Evolutionary conservation across 2,888 invertebrate genomes (phyloP), one percentile per base, ranked within the genome.

Genomic region (Mycalesis mineus): DNA sequence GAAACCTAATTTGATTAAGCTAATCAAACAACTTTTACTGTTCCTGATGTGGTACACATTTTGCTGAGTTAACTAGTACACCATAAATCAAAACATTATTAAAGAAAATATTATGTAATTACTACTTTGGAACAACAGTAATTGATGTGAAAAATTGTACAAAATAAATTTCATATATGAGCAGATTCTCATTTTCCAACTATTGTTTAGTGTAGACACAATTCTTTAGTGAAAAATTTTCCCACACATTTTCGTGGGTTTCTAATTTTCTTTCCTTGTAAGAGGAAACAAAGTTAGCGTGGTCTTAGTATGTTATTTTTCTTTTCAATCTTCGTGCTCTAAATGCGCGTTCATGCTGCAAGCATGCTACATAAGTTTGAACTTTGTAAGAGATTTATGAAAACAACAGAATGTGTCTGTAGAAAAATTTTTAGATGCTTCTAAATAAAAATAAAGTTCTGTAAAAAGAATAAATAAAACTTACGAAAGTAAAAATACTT

Each of bases 231-330:
- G 36, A 9, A 49, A 49, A 49, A 29, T 49, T 50, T 45, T 50
- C 29, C 31, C 33, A 37, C 50, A 48, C 29, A 40, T 52, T 57
- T 51, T 53, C 22, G 41, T 54, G 36, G 6, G 50, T 40, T 47
- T 51, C 57, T 60, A 57, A 60, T 60, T 60, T 45, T 50, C 53
- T 56, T 54, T 51, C 53, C 50, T 53, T 49, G 37, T 54, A 42
- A 57, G 45, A 54, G 50, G 22, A 57, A 60, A 56, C 56, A 48
- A 49, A 39, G 44, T 54, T 50, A 57, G 33, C 36, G 9, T 41
- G 22, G 53, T 60, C 57, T 41, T 14, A 7, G 40, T 29, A 9
- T 40, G 39, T 15, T 50, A 51, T 51, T 51, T 51, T 51, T 40
- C 50, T 51, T 39, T 40, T 51, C 50, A 51, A 51, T 51, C 50